Evolutionary conservation across 2,113 vertebrate genomes (phyloP).

Genomic region (Talpa occidentalis): DNA sequence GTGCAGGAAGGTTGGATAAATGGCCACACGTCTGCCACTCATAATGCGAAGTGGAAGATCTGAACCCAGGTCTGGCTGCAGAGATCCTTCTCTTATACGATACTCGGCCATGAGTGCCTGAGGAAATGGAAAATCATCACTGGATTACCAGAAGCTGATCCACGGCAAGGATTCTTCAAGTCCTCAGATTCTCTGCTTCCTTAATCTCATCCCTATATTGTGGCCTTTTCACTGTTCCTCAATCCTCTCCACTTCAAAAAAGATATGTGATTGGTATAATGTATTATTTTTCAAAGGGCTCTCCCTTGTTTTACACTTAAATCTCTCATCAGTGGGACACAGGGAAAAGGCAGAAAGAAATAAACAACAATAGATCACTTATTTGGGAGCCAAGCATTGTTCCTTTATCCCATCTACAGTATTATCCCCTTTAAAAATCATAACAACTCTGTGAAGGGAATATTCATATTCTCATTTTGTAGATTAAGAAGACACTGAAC

Average conservation of each 20-base stretch:
- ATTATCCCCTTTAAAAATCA: not conserved
- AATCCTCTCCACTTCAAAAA: not conserved
- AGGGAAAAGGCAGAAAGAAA: conserved; percentile 17
- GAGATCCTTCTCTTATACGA: not conserved
- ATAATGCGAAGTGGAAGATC: not conserved
- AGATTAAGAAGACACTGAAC: not conserved
- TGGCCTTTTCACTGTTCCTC: not conserved
- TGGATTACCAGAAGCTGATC: not conserved
- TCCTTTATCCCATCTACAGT: not conserved
- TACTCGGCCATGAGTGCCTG: not conserved
- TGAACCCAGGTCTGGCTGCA: not conserved
- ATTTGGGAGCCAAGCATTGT: not conserved
- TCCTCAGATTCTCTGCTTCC: not conserved
- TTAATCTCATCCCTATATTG: not conserved
- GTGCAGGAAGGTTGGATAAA: not conserved
- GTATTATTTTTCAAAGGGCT: not conserved
- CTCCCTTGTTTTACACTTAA: not conserved
- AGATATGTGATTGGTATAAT: not conserved
- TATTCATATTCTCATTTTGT: not conserved
- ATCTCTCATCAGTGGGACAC: not conserved
- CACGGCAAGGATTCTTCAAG: not conserved
- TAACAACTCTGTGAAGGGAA: not conserved
- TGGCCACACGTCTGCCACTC: not conserved
- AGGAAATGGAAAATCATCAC: not conserved
- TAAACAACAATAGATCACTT: not conserved